Base-by-base conservation (phyloP, 2,113 vertebrate species). In the Ammodytes dubius region DNA sequence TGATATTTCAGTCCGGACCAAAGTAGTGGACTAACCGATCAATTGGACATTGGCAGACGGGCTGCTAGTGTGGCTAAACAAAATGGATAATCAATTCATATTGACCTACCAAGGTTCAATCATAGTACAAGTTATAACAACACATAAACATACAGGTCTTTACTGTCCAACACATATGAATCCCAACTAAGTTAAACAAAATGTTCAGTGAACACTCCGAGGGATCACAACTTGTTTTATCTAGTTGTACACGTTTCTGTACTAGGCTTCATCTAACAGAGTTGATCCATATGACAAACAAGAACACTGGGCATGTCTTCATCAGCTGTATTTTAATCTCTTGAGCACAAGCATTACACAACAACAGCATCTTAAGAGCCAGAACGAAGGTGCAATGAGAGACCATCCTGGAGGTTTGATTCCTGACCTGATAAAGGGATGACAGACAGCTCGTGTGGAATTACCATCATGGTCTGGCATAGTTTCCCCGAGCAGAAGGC, bases 401-500 rank as follows among this genome's bases (percentile, higher is more conserved):
- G 81, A 77, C 58, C 5, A 58, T 77, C 68, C 72, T 2, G 2
- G 63, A 67, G 58, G 61, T 40, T 64, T 2, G 53, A 40, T 76
- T 82, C 27, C 74, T 87, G 82, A 84, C 88, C 78, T 39, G 66
- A 79, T 70, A 61, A 65, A 74, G 60, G 10, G 10, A 52, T 66
- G 65, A 85, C 77, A 84, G 79, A 74, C 61, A 83, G 45, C 39
- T 4, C 78, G 78, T 77, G 71, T 86, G 75, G 74, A 83, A 81
- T 75, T 72, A 81, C 57, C 53, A 77, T 87, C 84, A 81, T 58
- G 54, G 80, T 74, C 86, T 93, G 91, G 91, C 88, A 82, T 69
- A 45, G 68, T 86, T 87, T 83, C 84, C 76, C 50, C 73, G 27
- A 73, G 89, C 92, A 94, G 91, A 93, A 89, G 93, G 91, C 88